Percentiles rank a stretch among this genome's conserved stretches.
These are phyloP conservation scores for Neostethus bicornis DNA, from an alignment of 2,797 vertebrate species.

Conservation along the genomic window DNA sequence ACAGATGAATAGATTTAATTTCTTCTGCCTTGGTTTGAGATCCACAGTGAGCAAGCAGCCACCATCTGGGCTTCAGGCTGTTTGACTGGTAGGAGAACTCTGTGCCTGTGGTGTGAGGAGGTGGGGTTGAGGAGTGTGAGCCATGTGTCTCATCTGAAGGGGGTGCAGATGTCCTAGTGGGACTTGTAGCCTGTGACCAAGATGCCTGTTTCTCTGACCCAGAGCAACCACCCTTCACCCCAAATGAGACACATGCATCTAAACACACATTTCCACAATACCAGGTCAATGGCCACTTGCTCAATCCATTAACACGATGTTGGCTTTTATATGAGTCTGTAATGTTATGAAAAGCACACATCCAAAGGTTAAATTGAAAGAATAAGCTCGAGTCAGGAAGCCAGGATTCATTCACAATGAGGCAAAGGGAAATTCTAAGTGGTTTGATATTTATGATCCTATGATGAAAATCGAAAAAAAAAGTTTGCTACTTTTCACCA, in stretches of 20 bases:
- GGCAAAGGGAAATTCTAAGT: background rate
- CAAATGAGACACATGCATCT: constrained; percentile 44
- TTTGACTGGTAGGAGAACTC: constrained; percentile 49
- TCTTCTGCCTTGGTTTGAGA: constrained; percentile 22
- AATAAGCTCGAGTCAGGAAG: constrained; percentile 26
- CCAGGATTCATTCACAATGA: background rate
- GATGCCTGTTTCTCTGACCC: constrained; percentile 67
- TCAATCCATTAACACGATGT: constrained; percentile 53
- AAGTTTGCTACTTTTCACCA: background rate
- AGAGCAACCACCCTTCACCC: constrained; percentile 59
- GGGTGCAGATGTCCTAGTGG: constrained; percentile 57
- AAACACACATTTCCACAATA: constrained; percentile 56
- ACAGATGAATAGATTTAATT: constrained; percentile 36
- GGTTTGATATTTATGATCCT: background rate
- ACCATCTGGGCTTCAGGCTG: constrained; percentile 73
- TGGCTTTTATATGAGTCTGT: constrained; percentile 49
- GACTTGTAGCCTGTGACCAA: constrained; percentile 71
- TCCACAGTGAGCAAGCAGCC: constrained; percentile 10
- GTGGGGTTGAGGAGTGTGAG: constrained; percentile 51
- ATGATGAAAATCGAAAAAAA: constrained; percentile 3
- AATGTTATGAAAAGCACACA: constrained; percentile 49
- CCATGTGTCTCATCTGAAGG: constrained; percentile 70
- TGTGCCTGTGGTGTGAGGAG: constrained; percentile 53
- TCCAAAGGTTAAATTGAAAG: constrained; percentile 31
- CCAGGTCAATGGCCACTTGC: constrained; percentile 57